These are phyloP conservation scores for Dryas iulia DNA, from an alignment of 1,140 invertebrate genomes.

Conservation along the genomic window DNA sequence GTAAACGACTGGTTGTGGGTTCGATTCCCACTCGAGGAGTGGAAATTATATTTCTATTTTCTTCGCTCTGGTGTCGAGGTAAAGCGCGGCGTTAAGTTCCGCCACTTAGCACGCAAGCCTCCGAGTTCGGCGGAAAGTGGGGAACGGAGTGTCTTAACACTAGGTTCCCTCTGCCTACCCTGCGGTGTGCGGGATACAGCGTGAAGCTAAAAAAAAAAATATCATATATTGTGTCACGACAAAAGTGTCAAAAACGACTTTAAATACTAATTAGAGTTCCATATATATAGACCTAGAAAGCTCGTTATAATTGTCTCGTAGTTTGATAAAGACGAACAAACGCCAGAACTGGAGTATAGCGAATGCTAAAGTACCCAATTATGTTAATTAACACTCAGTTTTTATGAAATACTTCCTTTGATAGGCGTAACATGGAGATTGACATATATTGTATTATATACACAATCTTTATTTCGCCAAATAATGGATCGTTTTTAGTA, in stretches of 20 bases:
- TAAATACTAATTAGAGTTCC: neutral
- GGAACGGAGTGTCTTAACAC: too few species aligned
- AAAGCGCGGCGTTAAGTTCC: too few species aligned
- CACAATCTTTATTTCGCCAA: neutral
- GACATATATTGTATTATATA: neutral
- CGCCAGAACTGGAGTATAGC: neutral
- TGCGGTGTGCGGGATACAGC: too few species aligned
- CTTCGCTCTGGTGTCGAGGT: too few species aligned
- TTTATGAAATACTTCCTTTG: neutral
- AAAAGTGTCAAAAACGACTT: neutral
- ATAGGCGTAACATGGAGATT: neutral
- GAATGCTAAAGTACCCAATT: neutral
- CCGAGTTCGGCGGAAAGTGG: too few species aligned
- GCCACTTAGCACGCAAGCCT: too few species aligned
- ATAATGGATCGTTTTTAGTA: neutral
- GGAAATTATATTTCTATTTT: too few species aligned
- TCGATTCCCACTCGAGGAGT: too few species aligned
- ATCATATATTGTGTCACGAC: too few species aligned
- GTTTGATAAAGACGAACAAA: slow-evolving; percentile 3
- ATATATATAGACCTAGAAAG: neutral
- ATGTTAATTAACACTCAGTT: neutral
- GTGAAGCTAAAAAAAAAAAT: too few species aligned
- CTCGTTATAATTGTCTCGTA: neutral
- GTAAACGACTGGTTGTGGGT: too few species aligned
- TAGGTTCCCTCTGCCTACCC: too few species aligned